phyloP scores from a whole-genome alignment of 2,888 invertebrate species.

The Meliscaeva auricollis region DNA sequence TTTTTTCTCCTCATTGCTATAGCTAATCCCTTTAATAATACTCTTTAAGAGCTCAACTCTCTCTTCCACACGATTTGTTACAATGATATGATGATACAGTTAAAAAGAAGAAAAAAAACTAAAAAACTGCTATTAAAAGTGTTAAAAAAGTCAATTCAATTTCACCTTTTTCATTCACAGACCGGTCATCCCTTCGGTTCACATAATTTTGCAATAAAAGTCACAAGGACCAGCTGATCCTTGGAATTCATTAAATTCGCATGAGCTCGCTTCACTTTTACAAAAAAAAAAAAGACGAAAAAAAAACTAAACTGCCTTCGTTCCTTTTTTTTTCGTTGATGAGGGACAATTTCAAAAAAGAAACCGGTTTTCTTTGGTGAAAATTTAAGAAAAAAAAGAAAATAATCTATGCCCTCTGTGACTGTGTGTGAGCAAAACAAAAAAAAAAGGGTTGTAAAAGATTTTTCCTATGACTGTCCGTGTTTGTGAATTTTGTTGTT shows the following conservation, averaged over 20 bases:
- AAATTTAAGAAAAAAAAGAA: conserved; percentile 30
- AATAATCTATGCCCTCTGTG: conserved; percentile 1
- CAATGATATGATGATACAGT: too few relatives aligned
- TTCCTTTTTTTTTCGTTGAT: conserved; percentile 7
- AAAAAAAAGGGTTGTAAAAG: conserved; percentile 57
- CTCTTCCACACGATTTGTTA: conserved; percentile 47
- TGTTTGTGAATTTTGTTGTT: conserved; percentile 8
- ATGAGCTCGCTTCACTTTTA: conserved; percentile 37
- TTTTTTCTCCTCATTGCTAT: neutral
- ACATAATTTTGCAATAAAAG: conserved; percentile 69
- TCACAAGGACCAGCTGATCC: conserved; percentile 57
- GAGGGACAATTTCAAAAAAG: neutral
- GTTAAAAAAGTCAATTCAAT: conserved; percentile 41
- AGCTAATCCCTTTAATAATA: neutral
- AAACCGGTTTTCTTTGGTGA: conserved; percentile 19
- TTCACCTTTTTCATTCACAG: conserved; percentile 44
- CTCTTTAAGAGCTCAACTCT: neutral
- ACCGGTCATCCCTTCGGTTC: conserved; percentile 56
- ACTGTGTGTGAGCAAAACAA: neutral
- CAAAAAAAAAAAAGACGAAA: neutral
- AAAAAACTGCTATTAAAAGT: conserved; percentile 23
- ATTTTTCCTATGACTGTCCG: conserved; percentile 35
- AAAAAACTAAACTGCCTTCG: neutral
- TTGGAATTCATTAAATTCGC: conserved; percentile 67
- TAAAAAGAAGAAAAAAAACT: conserved; percentile 14